Evolutionary conservation across 2,888 invertebrate genomes (phyloP).

Genomic region (Sabellastarte sp.): DNA sequence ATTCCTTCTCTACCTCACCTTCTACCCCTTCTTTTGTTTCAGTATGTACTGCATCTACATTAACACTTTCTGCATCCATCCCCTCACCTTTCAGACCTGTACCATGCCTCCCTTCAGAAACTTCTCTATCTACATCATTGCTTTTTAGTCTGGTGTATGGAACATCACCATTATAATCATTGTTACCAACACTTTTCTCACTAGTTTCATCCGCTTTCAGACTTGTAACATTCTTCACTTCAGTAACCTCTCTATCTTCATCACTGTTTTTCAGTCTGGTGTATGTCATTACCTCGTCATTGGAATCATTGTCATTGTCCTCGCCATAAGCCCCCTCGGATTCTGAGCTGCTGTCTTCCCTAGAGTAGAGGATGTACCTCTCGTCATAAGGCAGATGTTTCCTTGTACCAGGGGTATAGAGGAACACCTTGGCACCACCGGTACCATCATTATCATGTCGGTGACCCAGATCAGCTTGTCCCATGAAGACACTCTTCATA

Average conservation of each 20-base stretch:
- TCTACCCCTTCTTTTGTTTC: background rate
- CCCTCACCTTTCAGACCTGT: no score
- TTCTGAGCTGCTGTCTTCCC: background rate
- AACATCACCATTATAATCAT: no score
- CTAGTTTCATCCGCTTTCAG: no score
- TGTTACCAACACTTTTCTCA: no score
- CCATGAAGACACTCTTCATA: no score
- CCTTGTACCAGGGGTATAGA: no score
- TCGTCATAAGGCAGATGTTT: no score
- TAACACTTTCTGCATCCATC: no score
- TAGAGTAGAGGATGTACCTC: background rate
- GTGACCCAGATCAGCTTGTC: no score
- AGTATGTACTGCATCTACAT: background rate
- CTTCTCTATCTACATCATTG: background rate
- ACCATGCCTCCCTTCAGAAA: background rate
- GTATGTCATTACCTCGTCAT: background rate
- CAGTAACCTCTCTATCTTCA: background rate
- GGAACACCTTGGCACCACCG: no score
- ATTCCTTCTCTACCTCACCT: background rate
- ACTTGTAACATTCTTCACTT: no score
- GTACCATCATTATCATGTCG: no score
- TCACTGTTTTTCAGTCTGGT: background rate
- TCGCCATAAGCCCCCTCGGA: background rate
- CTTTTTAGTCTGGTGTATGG: background rate
- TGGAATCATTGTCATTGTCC: background rate